These are phyloP conservation scores for Struthidea cinerea DNA, from an alignment of 2,113 vertebrate genomes.

Conservation along the genomic window DNA sequence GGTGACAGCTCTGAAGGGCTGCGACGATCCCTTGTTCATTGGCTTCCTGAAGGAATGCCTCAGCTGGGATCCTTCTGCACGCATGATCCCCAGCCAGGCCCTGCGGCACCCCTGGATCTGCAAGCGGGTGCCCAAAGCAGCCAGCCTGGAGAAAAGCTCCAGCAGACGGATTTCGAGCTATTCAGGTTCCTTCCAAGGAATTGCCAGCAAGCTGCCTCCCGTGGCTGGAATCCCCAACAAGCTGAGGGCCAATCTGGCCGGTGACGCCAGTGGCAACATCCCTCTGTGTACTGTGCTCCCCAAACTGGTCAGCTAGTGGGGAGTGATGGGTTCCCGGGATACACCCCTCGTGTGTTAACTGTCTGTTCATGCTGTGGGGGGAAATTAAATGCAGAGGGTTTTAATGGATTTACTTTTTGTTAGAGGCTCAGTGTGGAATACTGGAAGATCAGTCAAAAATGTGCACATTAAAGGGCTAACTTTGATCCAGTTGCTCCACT, in stretches of 20 bases:
- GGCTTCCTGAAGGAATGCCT: conserved; percentile 96
- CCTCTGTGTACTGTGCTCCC: conserved; percentile 92
- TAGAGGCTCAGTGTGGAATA: conserved; percentile 49
- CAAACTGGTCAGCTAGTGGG: conserved; percentile 88
- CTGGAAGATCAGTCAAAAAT: background rate
- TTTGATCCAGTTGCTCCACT: conserved; percentile 47
- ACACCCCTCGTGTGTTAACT: background rate
- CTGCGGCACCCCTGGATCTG: conserved; percentile 93
- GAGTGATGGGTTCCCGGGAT: background rate
- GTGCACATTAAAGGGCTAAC: conserved; percentile 71
- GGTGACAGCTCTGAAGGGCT: conserved; percentile 88
- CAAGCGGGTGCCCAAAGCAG: conserved; percentile 81
- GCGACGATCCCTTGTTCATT: conserved; percentile 89
- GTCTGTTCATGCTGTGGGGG: background rate
- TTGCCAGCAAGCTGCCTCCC: conserved; percentile 81
- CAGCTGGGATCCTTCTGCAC: conserved; percentile 90
- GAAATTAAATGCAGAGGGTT: conserved; percentile 10
- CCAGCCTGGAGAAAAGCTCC: conserved; percentile 76
- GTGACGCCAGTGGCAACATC: conserved; percentile 80
- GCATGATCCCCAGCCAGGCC: conserved; percentile 90
- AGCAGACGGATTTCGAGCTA: conserved; percentile 81
- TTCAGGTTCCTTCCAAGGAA: conserved; percentile 84
- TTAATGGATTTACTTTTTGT: conserved; percentile 52
- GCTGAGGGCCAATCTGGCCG: conserved; percentile 86
- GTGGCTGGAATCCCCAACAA: conserved; percentile 81